Evolutionary conservation across 2,888 invertebrate genomes (phyloP).

Genomic region (Nymphalis polychloros): DNA sequence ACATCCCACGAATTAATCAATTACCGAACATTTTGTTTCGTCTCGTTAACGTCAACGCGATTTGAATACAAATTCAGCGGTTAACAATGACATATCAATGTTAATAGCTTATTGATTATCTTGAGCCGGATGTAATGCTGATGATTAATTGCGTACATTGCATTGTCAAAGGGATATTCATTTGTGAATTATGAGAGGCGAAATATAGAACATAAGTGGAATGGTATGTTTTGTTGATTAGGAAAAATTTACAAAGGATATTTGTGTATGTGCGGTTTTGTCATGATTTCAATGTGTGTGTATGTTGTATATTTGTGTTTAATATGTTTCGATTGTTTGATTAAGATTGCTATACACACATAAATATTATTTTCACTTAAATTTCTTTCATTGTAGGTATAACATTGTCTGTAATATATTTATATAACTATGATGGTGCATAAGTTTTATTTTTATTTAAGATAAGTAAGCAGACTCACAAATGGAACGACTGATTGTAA

Average conservation of each 20-base stretch:
- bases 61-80: slow-evolving; percentile 33
- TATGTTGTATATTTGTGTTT: not conserved
- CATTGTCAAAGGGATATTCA: slow-evolving; percentile 41
- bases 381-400: no score
- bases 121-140: slow-evolving; percentile 47
- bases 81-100: slow-evolving; percentile 44
- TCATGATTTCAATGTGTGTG: not conserved
- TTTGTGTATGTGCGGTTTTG: not conserved
- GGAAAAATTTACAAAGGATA: slow-evolving; percentile 6
- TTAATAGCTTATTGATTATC: slow-evolving; percentile 55
- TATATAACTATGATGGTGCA: no score
- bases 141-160: slow-evolving; percentile 49
- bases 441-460: no score
- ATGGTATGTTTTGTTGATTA: slow-evolving; percentile 23
- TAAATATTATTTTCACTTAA: no score
- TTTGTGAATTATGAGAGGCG: slow-evolving; percentile 36
- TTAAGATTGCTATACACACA: no score
- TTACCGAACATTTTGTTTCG: slow-evolving; percentile 35
- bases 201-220: slow-evolving; percentile 27
- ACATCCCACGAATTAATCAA: slow-evolving; percentile 18
- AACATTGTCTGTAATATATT: no score
- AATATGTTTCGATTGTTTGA: no score
- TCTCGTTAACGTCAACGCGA: slow-evolving; percentile 28
- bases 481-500: no score
- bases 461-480: no score